phyloP scores from a whole-genome alignment of 1,140 invertebrate genomes.

The Listronotus bonariensis region DNA sequence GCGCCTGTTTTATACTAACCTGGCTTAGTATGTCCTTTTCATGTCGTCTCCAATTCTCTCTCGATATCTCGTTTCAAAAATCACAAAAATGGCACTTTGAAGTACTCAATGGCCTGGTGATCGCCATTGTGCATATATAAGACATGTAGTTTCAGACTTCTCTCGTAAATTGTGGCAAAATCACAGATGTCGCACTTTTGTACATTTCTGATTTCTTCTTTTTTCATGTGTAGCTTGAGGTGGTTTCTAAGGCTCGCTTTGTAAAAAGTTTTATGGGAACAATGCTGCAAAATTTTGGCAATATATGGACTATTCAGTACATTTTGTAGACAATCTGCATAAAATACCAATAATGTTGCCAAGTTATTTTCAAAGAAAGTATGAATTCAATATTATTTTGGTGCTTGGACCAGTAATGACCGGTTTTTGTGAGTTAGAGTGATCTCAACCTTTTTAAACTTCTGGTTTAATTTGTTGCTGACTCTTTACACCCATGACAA shows the following conservation, averaged over 20 bases:
- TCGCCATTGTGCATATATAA: slow-evolving; percentile 21
- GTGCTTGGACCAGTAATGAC: too few species aligned
- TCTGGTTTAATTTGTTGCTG: too few species aligned
- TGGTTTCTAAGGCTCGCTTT: slow-evolving; percentile 19
- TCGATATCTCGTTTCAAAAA: slow-evolving; percentile 18
- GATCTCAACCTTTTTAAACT: too few species aligned
- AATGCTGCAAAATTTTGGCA: slow-evolving; percentile 19
- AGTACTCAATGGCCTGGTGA: slow-evolving; percentile 22
- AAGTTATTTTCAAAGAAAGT: too few species aligned
- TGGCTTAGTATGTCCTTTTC: slow-evolving; percentile 9
- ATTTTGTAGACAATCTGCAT: too few species aligned
- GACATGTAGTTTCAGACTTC: slow-evolving; percentile 17
- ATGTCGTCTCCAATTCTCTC: slow-evolving; percentile 25
- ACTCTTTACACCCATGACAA: too few species aligned
- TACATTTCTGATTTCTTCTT: slow-evolving; percentile 20
- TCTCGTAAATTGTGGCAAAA: slow-evolving; percentile 20
- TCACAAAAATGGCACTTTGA: slow-evolving; percentile 22
- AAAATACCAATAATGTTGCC: too few species aligned
- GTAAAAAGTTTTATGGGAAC: slow-evolving; percentile 20
- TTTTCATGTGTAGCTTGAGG: slow-evolving; percentile 23
- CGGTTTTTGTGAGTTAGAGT: too few species aligned
- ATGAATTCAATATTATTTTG: too few species aligned
- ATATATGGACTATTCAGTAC: too few species aligned
- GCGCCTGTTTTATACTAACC: too few species aligned
- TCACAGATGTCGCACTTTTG: slow-evolving; percentile 17